These are phyloP conservation scores for Xerus rutilus DNA, from an alignment of 2,797 vertebrate species.

Conservation along the genomic window DNA sequence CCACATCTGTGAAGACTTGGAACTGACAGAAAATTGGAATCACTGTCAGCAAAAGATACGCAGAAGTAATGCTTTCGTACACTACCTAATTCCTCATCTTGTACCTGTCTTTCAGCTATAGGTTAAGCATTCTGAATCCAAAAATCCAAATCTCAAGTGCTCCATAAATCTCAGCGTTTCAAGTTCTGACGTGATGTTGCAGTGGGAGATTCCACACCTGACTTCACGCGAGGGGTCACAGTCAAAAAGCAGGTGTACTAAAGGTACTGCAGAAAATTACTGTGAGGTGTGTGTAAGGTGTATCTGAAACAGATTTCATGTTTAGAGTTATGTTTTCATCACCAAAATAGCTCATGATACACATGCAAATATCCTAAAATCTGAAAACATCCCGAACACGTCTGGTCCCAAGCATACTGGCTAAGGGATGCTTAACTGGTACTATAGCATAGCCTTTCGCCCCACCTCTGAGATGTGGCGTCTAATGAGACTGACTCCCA, in stretches of 20 bases:
- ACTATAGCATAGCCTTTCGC: neutral
- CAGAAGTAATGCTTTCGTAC: neutral
- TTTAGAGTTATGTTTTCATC: no score
- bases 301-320: no score
- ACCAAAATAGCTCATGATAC: neutral
- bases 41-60: neutral
- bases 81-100: neutral
- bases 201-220: neutral
- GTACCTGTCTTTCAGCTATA: fast-evolving
- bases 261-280: neutral
- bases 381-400: neutral
- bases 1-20: neutral
- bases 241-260: neutral
- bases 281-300: neutral
- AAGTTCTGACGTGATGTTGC: neutral
- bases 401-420: neutral
- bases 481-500: neutral
- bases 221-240: neutral
- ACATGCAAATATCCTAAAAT: neutral
- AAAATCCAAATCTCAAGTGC: neutral
- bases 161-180: no score
- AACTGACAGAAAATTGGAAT: neutral
- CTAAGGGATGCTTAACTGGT: no score
- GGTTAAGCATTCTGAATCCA: neutral
- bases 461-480: neutral